Conservation (phyloP, 2,113 vertebrate genomes). For the Burhinus oedicnemus region DNA sequence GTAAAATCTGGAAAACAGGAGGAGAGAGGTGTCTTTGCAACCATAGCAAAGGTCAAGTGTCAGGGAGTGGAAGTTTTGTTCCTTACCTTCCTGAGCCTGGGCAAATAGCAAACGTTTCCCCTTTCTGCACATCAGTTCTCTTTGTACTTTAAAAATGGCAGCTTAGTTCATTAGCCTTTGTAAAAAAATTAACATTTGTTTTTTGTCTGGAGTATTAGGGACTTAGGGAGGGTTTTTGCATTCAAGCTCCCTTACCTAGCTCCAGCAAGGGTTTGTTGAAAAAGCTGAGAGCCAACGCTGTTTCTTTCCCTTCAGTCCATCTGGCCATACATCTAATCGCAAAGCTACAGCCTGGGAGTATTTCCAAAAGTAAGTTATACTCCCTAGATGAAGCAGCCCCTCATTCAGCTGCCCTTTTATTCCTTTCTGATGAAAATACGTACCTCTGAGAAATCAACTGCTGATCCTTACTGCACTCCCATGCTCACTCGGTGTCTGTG, state of each 20-base stretch:
- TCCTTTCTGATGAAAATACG: not conserved
- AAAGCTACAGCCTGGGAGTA: slow-evolving; percentile 1
- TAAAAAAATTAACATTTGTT: not conserved
- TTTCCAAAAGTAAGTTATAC: not conserved
- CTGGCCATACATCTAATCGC: not conserved
- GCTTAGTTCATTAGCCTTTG: not conserved
- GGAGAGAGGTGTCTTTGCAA: not conserved
- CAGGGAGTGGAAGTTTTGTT: not conserved
- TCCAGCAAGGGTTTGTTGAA: not conserved
- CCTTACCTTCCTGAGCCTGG: not conserved
- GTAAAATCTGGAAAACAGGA: not conserved
- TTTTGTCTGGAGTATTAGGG: not conserved
- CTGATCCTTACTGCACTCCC: not conserved
- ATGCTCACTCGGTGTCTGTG: not conserved
- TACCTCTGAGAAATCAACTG: not conserved
- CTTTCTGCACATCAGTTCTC: not conserved
- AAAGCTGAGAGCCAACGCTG: not conserved
- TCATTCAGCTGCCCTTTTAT: slow-evolving; percentile 1
- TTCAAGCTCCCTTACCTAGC: not conserved
- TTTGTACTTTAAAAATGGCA: not conserved
- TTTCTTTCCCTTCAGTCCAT: not conserved
- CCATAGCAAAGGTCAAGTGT: not conserved
- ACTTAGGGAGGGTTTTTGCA: not conserved
- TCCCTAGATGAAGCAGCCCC: not conserved
- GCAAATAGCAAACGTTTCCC: not conserved